Percentiles rank a stretch among this genome's conserved stretches.
phyloP scores from a whole-genome alignment of 2,888 invertebrate genomes.

The Muscina levida region DNA sequence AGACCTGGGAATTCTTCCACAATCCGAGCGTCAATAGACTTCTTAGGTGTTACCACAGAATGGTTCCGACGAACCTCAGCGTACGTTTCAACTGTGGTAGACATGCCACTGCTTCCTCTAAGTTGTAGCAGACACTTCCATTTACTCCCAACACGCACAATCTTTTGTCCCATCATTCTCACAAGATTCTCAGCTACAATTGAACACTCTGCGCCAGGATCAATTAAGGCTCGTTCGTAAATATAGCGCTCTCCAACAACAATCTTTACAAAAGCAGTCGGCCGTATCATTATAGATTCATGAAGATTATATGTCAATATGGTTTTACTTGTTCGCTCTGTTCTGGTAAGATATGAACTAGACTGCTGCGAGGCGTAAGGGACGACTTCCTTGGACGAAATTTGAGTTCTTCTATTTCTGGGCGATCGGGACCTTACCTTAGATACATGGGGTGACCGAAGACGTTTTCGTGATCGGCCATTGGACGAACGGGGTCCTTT shows the following conservation, averaged over 20 bases:
- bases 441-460: too few relatives aligned
- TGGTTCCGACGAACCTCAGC: background rate
- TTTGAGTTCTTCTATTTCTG: too few relatives aligned
- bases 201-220: background rate
- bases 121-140: background rate
- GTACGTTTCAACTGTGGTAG: background rate
- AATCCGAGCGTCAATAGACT: background rate
- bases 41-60: background rate
- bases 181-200: background rate
- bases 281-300: background rate
- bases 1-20: background rate
- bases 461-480: too few relatives aligned
- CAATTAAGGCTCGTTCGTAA: background rate
- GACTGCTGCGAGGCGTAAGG: background rate
- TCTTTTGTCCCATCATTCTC: background rate
- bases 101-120: background rate
- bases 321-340: background rate
- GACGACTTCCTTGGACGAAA: background rate
- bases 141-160: background rate
- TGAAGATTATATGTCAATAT: background rate
- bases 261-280: background rate
- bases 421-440: too few relatives aligned
- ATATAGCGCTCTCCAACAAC: constrained; percentile 1
- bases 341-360: background rate
- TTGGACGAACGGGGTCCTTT: too few relatives aligned